phyloP scores from a whole-genome alignment of 1,140 invertebrate species.

The Phocides pigmalion region DNA sequence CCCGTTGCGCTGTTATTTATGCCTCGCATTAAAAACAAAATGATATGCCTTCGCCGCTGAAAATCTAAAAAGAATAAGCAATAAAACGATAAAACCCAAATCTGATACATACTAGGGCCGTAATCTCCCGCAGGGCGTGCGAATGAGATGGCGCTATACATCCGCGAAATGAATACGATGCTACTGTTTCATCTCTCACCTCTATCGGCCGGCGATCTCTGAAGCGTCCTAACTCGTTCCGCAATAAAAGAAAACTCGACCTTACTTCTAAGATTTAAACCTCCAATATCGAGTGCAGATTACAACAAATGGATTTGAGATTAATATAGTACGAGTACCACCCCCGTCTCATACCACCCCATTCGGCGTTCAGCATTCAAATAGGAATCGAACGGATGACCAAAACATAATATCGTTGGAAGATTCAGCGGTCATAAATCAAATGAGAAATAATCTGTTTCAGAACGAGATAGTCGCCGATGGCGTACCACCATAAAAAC shows the following conservation, averaged over 20 bases:
- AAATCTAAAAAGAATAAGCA: constrained; percentile 84
- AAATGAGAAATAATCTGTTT: constrained; percentile 83
- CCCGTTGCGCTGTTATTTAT: constrained; percentile 77
- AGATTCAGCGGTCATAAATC: constrained; percentile 81
- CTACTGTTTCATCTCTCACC: constrained; percentile 84
- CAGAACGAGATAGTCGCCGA: constrained; percentile 76
- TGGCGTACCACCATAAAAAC: constrained; percentile 77
- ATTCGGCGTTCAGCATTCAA: constrained; percentile 81
- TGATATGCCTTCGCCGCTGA: constrained; percentile 81
- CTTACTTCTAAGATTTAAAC: constrained; percentile 57
- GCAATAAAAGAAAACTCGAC: constrained; percentile 70
- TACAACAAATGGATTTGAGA: constrained; percentile 82
- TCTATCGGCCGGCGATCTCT: constrained; percentile 78
- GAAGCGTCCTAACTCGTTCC: constrained; percentile 76
- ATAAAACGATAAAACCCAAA: constrained; percentile 84
- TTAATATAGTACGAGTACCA: constrained; percentile 82
- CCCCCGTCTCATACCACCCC: constrained; percentile 78
- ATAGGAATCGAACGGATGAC: constrained; percentile 83
- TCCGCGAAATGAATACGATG: constrained; percentile 76
- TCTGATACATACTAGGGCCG: constrained; percentile 82
- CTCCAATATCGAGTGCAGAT: constrained; percentile 68
- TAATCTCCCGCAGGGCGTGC: constrained; percentile 74
- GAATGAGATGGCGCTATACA: constrained; percentile 70
- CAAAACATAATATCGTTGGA: constrained; percentile 84
- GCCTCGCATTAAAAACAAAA: constrained; percentile 81